A percentile compares a stretch with the other conserved stretches of the same genome.
These are phyloP conservation scores for Apteryx mantelli DNA, from an alignment of 2,113 vertebrate species.

Conservation along the genomic window DNA sequence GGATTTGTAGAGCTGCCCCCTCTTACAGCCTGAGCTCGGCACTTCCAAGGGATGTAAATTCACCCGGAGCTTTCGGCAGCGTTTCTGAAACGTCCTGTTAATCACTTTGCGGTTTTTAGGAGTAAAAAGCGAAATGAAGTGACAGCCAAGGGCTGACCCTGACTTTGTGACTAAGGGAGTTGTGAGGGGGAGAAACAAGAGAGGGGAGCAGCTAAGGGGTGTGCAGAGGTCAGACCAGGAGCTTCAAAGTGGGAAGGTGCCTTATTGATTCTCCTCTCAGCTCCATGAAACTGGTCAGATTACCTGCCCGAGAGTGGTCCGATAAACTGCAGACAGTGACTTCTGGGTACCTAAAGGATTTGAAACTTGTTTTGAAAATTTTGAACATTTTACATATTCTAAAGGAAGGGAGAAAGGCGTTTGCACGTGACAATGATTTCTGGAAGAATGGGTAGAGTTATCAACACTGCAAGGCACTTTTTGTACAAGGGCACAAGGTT, in stretches of 20 bases:
- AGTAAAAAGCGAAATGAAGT: not conserved
- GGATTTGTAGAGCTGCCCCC: not conserved
- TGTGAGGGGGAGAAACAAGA: not conserved
- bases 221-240: not conserved
- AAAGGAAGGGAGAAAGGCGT: not conserved
- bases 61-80: not conserved
- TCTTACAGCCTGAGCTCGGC: not conserved
- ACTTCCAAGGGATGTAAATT: conserved; percentile 19
- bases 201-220: not conserved
- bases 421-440: not conserved
- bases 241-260: not conserved
- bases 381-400: not conserved
- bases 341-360: not conserved
- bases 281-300: not conserved
- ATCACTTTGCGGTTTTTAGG: not conserved
- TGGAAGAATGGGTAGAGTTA: not conserved
- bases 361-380: not conserved
- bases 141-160: not conserved
- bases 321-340: not conserved
- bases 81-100: conserved; percentile 29
- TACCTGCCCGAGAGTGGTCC: not conserved
- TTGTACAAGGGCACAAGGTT: not conserved
- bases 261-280: not conserved
- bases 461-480: not conserved
- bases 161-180: not conserved